Evolutionary conservation across 2,888 invertebrate genomes (phyloP).

Genomic region (Nomada hirtipes): DNA sequence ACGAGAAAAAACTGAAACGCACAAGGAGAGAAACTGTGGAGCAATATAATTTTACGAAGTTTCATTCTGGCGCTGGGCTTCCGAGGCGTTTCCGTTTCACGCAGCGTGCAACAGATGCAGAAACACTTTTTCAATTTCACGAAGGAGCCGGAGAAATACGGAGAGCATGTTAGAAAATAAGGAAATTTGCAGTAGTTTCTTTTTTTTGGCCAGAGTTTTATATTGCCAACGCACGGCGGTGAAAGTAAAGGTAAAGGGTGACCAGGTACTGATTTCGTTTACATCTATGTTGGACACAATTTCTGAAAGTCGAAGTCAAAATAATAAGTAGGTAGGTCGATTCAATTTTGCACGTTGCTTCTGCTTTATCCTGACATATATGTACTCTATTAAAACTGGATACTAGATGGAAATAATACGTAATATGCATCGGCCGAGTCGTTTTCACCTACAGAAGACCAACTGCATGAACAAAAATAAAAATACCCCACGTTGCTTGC

Average conservation of each 20-base stretch:
- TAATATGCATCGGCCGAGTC: too few relatives aligned
- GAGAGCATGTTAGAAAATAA: background rate
- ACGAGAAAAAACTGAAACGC: conserved; percentile 6
- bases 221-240: background rate
- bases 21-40: background rate
- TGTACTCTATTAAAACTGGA: background rate
- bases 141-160: background rate
- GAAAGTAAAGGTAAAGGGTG: background rate
- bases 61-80: background rate
- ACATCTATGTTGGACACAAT: too few relatives aligned
- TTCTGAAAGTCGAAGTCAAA: too few relatives aligned
- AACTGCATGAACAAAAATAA: too few relatives aligned
- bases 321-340: too few relatives aligned
- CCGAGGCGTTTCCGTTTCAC: background rate
- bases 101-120: background rate
- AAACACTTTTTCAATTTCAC: conserved; percentile 29
- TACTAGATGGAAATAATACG: background rate
- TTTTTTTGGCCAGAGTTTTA: background rate
- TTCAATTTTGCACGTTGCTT: conserved; percentile 1
- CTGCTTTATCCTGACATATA: conserved; percentile 1
- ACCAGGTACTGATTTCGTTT: background rate
- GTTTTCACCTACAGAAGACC: too few relatives aligned
- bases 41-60: conserved; percentile 35
- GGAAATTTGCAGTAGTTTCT: too few relatives aligned
- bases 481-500: too few relatives aligned